Conservation (phyloP, 2,113 vertebrate genomes). For the Notothenia rossii region DNA sequence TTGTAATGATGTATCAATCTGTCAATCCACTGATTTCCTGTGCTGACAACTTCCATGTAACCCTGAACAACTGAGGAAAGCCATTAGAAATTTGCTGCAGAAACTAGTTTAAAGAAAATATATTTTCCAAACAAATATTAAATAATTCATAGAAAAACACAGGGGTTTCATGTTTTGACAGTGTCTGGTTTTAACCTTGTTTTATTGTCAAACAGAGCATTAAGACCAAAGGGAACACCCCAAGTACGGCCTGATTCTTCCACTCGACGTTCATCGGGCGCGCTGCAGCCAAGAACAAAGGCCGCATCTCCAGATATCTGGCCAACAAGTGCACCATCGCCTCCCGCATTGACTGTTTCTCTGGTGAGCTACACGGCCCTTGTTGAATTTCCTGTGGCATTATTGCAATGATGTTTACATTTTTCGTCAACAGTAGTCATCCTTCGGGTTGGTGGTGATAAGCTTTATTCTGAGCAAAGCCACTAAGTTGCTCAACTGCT, state of each 20-base stretch:
- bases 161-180: neutral
- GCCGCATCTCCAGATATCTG: conserved; percentile 96
- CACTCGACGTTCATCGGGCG: conserved; percentile 98
- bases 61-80: conserved; percentile 77
- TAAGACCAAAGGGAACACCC: conserved; percentile 95
- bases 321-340: conserved; percentile 98
- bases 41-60: conserved; percentile 75
- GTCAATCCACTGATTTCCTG: conserved; percentile 86
- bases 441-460: conserved; percentile 89
- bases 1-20: conserved; percentile 85
- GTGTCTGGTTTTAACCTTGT: conserved; percentile 14
- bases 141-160: too few species aligned
- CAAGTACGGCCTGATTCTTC: conserved; percentile 98
- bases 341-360: conserved; percentile 96
- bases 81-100: neutral
- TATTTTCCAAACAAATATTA: too few species aligned
- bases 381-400: neutral
- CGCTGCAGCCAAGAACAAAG: conserved; percentile 96
- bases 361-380: conserved; percentile 79
- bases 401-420: conserved; percentile 91
- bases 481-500: neutral
- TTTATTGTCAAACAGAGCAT: conserved; percentile 84
- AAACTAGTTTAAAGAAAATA: too few species aligned
- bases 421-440: conserved; percentile 99
- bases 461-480: conserved; percentile 88